A percentile compares a stretch with the other conserved stretches of the same genome.
phyloP scores from a whole-genome alignment of 2,797 vertebrate genomes.

The Tragelaphus oryx region DNA sequence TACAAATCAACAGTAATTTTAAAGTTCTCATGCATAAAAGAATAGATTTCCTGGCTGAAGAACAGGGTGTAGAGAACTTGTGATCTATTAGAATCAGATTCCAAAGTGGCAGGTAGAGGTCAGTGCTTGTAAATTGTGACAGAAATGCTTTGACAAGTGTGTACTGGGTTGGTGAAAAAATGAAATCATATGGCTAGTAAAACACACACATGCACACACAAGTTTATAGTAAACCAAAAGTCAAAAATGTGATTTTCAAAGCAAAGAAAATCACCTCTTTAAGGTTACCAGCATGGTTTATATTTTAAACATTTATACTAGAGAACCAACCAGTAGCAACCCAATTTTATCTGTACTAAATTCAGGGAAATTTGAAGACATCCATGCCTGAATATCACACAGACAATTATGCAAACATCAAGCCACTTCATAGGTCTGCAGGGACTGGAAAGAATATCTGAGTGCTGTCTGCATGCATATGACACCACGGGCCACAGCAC shows the following conservation, averaged over 20 bases:
- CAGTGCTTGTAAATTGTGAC: conserved; percentile 14
- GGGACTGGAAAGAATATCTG: conserved; percentile 66
- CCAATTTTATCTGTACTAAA: conserved; percentile 73
- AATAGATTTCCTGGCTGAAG: conserved; percentile 22
- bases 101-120: not conserved
- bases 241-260: conserved; percentile 58
- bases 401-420: conserved; percentile 77
- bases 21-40: conserved; percentile 49
- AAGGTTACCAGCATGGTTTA: conserved; percentile 59
- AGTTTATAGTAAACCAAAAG: conserved; percentile 38
- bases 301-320: conserved; percentile 56
- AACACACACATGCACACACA: not conserved
- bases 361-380: conserved; percentile 76
- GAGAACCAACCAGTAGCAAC: conserved; percentile 73
- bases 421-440: conserved; percentile 63
- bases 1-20: conserved; percentile 53
- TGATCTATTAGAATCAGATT: conserved; percentile 34
- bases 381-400: conserved; percentile 74
- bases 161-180: not conserved
- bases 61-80: not conserved
- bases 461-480: conserved; percentile 58
- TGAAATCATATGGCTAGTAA: conserved; percentile 38
- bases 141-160: conserved; percentile 15
- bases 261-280: conserved; percentile 53
- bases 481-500: conserved; percentile 56